A percentile compares a stretch with the other conserved stretches of the same genome.
These are phyloP conservation scores for Orius insidiosus DNA, from an alignment of 1,140 invertebrate species.

Conservation along the genomic window DNA sequence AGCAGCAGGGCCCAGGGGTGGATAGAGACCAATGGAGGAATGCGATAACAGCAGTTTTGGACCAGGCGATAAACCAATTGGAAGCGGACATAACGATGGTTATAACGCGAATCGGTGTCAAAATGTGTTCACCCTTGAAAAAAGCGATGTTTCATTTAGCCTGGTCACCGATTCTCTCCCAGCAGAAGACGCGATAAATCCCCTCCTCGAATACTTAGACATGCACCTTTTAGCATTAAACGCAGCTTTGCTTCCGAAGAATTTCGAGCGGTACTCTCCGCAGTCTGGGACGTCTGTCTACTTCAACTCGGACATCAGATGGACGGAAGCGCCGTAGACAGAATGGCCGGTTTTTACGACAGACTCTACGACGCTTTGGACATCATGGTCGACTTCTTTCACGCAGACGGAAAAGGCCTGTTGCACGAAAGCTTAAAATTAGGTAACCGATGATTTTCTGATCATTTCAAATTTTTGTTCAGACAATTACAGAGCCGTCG, in stretches of 20 bases:
- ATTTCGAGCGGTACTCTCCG: constrained; percentile 56
- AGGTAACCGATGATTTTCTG: constrained; percentile 15
- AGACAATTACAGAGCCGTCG: constrained; percentile 46
- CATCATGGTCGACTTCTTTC: constrained; percentile 74
- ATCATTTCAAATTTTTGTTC: constrained; percentile 2
- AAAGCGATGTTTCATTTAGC: constrained; percentile 87
- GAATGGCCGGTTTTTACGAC: constrained; percentile 62
- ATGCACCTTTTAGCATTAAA: constrained; percentile 62
- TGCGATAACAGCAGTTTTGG: constrained; percentile 28
- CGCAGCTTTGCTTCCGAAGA: constrained; percentile 56
- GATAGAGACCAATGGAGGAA: constrained; percentile 25
- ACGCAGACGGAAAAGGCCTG: constrained; percentile 71
- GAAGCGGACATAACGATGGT: constrained; percentile 30
- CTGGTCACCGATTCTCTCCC: constrained; percentile 87
- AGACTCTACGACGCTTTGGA: constrained; percentile 62
- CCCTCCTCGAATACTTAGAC: constrained; percentile 73
- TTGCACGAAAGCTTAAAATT: constrained; percentile 53
- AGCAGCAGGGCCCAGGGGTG: constrained; percentile 25
- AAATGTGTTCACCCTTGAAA: constrained; percentile 65
- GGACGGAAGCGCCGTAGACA: constrained; percentile 46
- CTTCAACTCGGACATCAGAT: constrained; percentile 64
- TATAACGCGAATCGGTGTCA: constrained; percentile 31
- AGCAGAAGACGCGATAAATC: constrained; percentile 67
- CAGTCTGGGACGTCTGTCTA: constrained; percentile 68
- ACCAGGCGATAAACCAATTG: constrained; percentile 32